Evolutionary conservation across 2,113 vertebrate genomes (phyloP).

Genomic region (Dasyurus viverrinus): DNA sequence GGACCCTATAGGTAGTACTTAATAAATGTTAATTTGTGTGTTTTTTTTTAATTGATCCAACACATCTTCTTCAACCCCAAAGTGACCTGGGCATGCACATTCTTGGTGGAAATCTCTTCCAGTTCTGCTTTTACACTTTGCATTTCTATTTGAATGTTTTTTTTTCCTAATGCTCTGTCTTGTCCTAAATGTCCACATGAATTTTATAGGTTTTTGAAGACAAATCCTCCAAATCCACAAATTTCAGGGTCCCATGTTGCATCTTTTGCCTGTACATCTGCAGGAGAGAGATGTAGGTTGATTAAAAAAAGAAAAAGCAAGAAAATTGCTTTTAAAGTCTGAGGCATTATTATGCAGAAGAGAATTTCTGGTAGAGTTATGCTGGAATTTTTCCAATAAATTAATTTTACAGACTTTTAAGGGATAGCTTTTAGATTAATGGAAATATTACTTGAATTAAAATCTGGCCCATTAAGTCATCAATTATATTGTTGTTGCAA

Average conservation of each 20-base stretch:
- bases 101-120: not conserved
- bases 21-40: not conserved
- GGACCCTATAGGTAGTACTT: not conserved
- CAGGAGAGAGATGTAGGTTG: not conserved
- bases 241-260: conserved; percentile 14
- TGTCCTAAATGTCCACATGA: conserved; percentile 26
- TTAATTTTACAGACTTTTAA: conserved; percentile 80
- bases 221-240: conserved; percentile 30
- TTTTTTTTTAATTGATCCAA: not conserved
- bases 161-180: conserved; percentile 50
- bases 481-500: conserved; percentile 74
- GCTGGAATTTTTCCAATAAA: conserved; percentile 80
- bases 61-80: not conserved
- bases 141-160: conserved; percentile 12
- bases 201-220: not conserved
- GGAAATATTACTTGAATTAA: conserved; percentile 82
- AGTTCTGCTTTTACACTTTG: not conserved
- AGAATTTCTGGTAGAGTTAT: conserved; percentile 72
- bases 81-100: rapidly evolving
- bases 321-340: conserved; percentile 48
- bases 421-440: conserved; percentile 81
- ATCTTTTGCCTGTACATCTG: conserved; percentile 42
- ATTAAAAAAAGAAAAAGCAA: conserved; percentile 23
- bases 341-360: conserved; percentile 73
- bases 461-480: conserved; percentile 78